phyloP scores from a whole-genome alignment of 2,888 invertebrate genomes.

The Leucophenga maculata region DNA sequence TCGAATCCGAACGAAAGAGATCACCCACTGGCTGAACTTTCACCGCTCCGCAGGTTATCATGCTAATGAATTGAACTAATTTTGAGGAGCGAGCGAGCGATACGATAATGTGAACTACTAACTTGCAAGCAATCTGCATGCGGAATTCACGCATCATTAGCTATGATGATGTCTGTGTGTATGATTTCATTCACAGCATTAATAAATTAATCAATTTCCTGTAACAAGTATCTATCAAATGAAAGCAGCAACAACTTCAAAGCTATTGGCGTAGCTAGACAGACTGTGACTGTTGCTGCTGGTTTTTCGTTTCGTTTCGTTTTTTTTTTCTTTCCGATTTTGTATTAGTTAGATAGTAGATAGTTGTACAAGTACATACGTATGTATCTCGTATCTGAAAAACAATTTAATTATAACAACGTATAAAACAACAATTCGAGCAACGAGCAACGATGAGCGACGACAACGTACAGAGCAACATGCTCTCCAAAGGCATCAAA shows the following conservation, averaged over 20 bases:
- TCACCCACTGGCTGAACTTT: no score
- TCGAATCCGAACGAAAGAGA: no score
- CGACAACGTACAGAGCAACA: constrained; percentile 31
- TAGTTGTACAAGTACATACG: not conserved
- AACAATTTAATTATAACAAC: constrained; percentile 66
- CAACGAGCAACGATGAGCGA: constrained; percentile 44
- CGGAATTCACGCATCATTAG: constrained; percentile 16
- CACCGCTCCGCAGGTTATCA: no score
- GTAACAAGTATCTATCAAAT: constrained; percentile 5
- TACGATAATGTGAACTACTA: no score
- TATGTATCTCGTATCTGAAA: constrained; percentile 33
- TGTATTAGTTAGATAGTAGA: not conserved
- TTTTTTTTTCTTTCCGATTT: constrained; percentile 24
- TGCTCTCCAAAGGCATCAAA: constrained; percentile 42
- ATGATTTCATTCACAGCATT: constrained; percentile 13
- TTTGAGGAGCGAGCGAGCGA: no score
- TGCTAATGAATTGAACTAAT: no score
- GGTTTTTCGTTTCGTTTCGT: constrained; percentile 35
- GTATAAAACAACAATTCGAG: constrained; percentile 47
- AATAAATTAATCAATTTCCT: constrained; percentile 62
- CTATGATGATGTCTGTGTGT: not conserved
- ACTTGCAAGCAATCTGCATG: no score
- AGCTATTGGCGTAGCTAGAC: not conserved
- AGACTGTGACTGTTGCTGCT: constrained; percentile 20
- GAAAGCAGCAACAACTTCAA: constrained; percentile 9